phyloP scores from a whole-genome alignment of 2,888 invertebrate genomes.

The Pasiphila rectangulata region DNA sequence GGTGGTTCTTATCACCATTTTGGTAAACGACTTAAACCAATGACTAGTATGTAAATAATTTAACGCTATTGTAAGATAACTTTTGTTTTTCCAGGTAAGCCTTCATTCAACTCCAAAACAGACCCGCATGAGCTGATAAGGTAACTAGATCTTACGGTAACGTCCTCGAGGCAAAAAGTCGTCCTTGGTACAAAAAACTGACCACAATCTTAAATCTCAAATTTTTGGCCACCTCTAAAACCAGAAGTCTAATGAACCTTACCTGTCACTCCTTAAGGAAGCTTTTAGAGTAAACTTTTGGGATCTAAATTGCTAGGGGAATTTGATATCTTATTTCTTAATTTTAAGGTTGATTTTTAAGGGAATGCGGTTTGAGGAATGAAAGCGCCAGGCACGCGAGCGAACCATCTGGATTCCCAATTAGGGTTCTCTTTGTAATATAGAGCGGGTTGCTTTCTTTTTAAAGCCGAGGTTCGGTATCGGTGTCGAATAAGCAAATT shows the following conservation, averaged over 20 bases:
- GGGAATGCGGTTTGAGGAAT: constrained; percentile 13
- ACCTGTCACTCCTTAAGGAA: not conserved
- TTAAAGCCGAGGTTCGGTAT: constrained; percentile 21
- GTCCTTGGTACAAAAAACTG: constrained; percentile 36
- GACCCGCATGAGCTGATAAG: constrained; percentile 30
- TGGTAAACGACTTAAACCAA: too few species aligned
- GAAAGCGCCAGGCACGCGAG: constrained; percentile 33
- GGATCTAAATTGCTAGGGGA: not conserved
- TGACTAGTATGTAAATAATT: not conserved
- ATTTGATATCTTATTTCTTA: constrained; percentile 2
- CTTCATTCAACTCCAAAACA: constrained; percentile 5
- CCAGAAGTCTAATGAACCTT: not conserved
- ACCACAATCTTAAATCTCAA: constrained; percentile 29
- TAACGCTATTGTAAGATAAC: constrained; percentile 6
- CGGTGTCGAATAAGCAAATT: constrained; percentile 23
- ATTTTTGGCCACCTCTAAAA: constrained; percentile 19
- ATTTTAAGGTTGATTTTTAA: constrained; percentile 15
- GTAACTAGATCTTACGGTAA: constrained; percentile 4
- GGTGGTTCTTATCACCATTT: too few species aligned
- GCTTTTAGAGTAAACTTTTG: not conserved
- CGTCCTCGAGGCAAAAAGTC: constrained; percentile 27
- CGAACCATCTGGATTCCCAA: constrained; percentile 59
- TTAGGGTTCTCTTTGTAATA: constrained; percentile 41
- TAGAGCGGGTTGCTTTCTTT: constrained; percentile 30
- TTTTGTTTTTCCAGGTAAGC: constrained; percentile 48